Percentiles rank a stretch among this genome's conserved stretches.
phyloP scores from a whole-genome alignment of 2,797 vertebrate genomes.

The Pachyuromys duprasi region DNA sequence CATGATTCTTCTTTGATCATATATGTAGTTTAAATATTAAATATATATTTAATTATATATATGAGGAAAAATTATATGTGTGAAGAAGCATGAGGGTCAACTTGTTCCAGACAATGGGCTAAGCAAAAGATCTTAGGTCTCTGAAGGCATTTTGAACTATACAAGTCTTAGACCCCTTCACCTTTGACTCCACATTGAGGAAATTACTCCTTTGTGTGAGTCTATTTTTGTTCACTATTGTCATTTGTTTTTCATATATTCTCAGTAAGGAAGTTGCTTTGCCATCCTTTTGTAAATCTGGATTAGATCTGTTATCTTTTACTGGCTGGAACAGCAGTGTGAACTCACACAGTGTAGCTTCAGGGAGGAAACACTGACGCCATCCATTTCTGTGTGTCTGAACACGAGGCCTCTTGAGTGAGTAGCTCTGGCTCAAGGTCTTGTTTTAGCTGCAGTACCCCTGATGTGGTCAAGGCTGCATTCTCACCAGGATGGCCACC shows the following conservation, averaged over 20 bases:
- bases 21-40: not conserved
- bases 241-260: not conserved
- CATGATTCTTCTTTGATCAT: not conserved
- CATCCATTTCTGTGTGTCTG: not conserved
- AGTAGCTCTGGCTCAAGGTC: not conserved
- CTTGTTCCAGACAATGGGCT: not conserved
- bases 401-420: not conserved
- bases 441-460: not conserved
- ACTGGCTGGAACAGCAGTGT: not conserved
- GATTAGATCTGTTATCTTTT: not conserved
- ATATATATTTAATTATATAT: too few relatives aligned
- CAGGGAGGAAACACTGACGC: not conserved
- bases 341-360: not conserved
- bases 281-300: not conserved
- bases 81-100: not conserved
- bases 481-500: not conserved
- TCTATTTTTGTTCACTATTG: not conserved
- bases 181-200: not conserved
- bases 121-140: not conserved
- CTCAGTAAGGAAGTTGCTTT: not conserved
- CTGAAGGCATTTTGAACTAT: not conserved
- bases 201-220: not conserved
- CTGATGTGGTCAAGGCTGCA: not conserved
- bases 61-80: not conserved
- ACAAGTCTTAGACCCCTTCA: not conserved